Conservation (phyloP, 2,113 vertebrate species). For the Hypomesus transpacificus region DNA sequence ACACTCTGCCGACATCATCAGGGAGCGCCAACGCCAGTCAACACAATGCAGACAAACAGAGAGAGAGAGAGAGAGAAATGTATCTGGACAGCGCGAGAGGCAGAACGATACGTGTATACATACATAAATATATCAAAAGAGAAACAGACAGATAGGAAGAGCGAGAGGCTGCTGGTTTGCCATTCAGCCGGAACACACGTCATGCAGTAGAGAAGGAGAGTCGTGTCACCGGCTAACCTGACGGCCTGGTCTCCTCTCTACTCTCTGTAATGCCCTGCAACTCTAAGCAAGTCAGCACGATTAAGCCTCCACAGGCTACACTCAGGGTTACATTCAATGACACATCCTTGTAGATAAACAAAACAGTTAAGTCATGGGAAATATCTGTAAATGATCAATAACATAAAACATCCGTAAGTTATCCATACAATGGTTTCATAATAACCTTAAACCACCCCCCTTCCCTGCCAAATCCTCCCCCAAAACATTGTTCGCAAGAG, state of each 20-base stretch:
- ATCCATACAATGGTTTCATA: no score
- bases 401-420: no score
- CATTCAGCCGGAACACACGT: conserved; percentile 8
- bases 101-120: no score
- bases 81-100: no score
- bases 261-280: conserved; percentile 71
- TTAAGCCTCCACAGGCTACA: conserved; percentile 44
- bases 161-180: conserved; percentile 35
- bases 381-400: no score
- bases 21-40: no score
- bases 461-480: neutral
- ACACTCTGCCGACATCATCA: no score
- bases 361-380: no score
- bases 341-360: neutral
- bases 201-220: conserved; percentile 62
- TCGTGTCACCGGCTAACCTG: conserved; percentile 66
- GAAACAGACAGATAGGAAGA: conserved; percentile 32
- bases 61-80: no score
- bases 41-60: no score
- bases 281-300: conserved; percentile 66
- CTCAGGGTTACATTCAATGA: neutral
- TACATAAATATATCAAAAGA: conserved; percentile 58
- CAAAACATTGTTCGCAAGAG: neutral
- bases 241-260: conserved; percentile 59
- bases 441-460: no score